phyloP scores from a whole-genome alignment of 2,113 vertebrate species.

The Andinoacara biseriatus region DNA sequence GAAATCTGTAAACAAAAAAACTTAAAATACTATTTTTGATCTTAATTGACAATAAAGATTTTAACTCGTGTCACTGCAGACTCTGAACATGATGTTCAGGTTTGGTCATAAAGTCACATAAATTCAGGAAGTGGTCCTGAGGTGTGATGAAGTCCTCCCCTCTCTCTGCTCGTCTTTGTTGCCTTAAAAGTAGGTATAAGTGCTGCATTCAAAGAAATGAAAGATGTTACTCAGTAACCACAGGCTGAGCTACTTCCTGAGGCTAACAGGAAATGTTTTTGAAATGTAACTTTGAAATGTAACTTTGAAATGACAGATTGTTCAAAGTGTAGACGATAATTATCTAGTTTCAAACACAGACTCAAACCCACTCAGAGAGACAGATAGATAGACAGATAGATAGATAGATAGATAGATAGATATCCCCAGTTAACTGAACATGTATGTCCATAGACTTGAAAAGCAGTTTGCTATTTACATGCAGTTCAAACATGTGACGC shows the following conservation, averaged over 20 bases:
- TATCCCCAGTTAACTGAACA: no score
- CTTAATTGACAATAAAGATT: background rate
- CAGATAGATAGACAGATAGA: no score
- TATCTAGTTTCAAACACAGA: fast-evolving
- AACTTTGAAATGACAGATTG: background rate
- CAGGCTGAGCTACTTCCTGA: background rate
- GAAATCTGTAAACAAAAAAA: background rate
- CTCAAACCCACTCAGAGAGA: background rate
- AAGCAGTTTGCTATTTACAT: no score
- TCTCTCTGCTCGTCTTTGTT: background rate
- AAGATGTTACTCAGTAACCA: background rate
- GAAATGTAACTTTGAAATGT: fast-evolving
- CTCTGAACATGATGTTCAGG: background rate
- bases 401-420: no score
- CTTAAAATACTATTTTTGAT: background rate
- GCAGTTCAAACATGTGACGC: no score
- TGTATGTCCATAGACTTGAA: no score
- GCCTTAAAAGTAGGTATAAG: background rate
- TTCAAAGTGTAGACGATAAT: background rate
- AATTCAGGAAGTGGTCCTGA: background rate
- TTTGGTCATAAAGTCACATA: background rate
- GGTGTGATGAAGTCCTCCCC: background rate
- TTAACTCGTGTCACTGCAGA: background rate
- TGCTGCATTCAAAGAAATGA: background rate
- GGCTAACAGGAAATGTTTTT: fast-evolving